These are phyloP conservation scores for Sarcophaga carnaria DNA, from an alignment of 2,888 invertebrate species.

Conservation along the genomic window DNA sequence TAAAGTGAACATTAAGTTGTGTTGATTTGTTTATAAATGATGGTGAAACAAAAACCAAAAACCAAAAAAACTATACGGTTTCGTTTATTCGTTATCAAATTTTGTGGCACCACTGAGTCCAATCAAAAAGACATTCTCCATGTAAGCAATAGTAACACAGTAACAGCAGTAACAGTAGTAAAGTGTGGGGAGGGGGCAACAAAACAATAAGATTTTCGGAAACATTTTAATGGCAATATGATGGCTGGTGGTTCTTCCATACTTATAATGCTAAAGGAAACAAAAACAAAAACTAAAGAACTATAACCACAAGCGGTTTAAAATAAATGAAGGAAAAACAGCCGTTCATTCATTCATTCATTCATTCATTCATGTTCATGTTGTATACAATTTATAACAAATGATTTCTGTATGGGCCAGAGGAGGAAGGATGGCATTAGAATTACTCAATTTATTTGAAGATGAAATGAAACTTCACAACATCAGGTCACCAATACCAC, in stretches of 20 bases:
- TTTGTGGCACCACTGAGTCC: conserved; percentile 68
- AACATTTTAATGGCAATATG: conserved; percentile 59
- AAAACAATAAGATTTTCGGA: neutral
- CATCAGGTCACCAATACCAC: neutral
- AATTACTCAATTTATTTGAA: neutral
- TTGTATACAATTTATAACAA: conserved; percentile 42
- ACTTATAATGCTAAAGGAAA: conserved; percentile 24
- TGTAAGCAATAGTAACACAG: conserved; percentile 34
- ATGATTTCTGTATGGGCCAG: conserved; percentile 54
- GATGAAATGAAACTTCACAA: neutral
- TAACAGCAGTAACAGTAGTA: too few relatives aligned
- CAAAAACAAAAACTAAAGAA: conserved; percentile 28
- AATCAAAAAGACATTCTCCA: conserved; percentile 65
- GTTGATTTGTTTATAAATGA: conserved; percentile 50
- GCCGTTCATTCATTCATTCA: neutral
- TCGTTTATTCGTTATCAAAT: conserved; percentile 57
- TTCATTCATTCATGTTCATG: too few relatives aligned
- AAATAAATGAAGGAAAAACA: neutral
- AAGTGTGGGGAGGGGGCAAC: too few relatives aligned
- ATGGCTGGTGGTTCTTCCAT: conserved; percentile 57
- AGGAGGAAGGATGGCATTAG: neutral
- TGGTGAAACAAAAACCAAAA: conserved; percentile 8
- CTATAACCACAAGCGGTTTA: neutral
- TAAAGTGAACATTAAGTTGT: conserved; percentile 2
- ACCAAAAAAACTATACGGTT: conserved; percentile 1